Conservation (phyloP, 30 jellyfish, hydroid and myxozoan species). For the Aurelia aurita complex sp. Pacific region DNA sequence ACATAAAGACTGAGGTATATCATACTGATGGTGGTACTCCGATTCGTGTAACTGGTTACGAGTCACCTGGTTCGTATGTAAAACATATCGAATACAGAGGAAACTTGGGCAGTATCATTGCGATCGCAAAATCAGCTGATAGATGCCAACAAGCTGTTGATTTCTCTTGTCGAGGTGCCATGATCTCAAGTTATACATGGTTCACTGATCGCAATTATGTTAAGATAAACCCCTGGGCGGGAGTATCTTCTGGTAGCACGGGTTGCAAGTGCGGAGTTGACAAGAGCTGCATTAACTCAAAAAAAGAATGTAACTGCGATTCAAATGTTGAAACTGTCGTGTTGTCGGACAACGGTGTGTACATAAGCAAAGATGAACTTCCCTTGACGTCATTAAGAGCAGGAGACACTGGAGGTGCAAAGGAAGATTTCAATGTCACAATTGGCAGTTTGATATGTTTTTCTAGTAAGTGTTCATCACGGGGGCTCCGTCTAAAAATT, state of each 20-base stretch:
- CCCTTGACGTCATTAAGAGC: slow-evolving; percentile 7
- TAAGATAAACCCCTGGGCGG: slow-evolving; percentile 16
- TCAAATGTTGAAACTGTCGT: neutral
- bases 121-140: slow-evolving; percentile 12
- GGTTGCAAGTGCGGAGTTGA: slow-evolving; percentile 17
- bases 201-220: slow-evolving; percentile 19
- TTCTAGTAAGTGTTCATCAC: slow-evolving; percentile 8
- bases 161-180: neutral
- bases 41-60: neutral
- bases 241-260: neutral
- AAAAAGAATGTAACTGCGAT: slow-evolving; percentile 10
- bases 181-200: neutral
- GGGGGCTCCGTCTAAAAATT: too few relatives aligned
- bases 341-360: slow-evolving; percentile 1
- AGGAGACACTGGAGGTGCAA: slow-evolving; percentile 28
- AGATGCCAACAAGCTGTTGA: slow-evolving; percentile 18
- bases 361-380: neutral
- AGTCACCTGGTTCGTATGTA: slow-evolving; percentile 1
- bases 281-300: neutral
- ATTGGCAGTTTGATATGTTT: slow-evolving; percentile 14
- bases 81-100: slow-evolving; percentile 6
- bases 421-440: neutral
- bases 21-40: slow-evolving; percentile 1
- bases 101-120: slow-evolving; percentile 25
- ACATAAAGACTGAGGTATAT: neutral